Conservation (phyloP, 2,888 invertebrate genomes). For the Disparrhopalites patrizii region DNA sequence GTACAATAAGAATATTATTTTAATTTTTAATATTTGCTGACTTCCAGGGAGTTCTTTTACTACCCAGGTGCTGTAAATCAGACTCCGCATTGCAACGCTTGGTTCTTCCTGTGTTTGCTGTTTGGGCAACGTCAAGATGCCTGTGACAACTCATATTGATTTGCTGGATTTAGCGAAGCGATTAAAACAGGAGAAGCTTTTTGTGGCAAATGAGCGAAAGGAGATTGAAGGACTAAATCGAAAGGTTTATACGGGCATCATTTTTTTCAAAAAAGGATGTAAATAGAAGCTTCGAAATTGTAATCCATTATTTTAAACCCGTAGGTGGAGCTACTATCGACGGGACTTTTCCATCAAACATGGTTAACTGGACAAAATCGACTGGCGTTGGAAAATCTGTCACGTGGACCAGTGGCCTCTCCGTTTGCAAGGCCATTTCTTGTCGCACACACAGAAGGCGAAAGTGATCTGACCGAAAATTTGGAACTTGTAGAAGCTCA, state of each 20-base stretch:
- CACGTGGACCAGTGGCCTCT: constrained; percentile 39
- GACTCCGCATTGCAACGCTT: no score
- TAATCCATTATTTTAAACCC: no score
- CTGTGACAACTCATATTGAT: constrained; percentile 51
- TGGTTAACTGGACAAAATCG: constrained; percentile 48
- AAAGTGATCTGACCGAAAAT: constrained; percentile 40
- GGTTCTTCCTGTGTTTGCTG: neutral
- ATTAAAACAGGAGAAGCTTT: constrained; percentile 78
- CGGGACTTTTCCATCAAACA: constrained; percentile 44
- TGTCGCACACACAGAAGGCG: constrained; percentile 30
- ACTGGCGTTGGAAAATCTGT: constrained; percentile 42
- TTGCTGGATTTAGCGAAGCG: constrained; percentile 64
- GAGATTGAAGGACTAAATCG: constrained; percentile 73
- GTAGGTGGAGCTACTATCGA: constrained; percentile 44
- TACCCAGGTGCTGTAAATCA: neutral
- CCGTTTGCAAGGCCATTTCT: constrained; percentile 42
- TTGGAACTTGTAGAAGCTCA: constrained; percentile 47
- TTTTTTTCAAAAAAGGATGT: neutral
- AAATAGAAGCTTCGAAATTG: no score
- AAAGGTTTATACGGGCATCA: constrained; percentile 55
- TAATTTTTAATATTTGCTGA: neutral
- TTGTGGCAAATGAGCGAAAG: constrained; percentile 78
- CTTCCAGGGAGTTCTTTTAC: neutral
- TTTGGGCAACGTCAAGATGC: constrained; percentile 30
- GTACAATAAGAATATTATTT: no score